These are phyloP conservation scores for Hymenochirus boettgeri DNA, from an alignment of 2,113 vertebrate species.

Conservation along the genomic window DNA sequence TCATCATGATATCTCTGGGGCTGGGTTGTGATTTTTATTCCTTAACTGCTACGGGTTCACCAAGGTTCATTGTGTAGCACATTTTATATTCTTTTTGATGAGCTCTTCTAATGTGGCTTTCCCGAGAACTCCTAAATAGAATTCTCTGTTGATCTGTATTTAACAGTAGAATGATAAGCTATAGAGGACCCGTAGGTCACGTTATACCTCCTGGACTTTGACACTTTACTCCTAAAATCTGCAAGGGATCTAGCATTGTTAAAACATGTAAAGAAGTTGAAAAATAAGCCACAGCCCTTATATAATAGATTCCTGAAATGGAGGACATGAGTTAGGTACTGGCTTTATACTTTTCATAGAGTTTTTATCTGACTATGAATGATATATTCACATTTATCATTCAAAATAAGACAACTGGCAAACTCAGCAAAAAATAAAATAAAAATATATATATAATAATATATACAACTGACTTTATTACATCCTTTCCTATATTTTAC, in stretches of 20 bases:
- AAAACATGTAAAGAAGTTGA: conserved; percentile 8
- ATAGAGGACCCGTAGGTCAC: conserved; percentile 1
- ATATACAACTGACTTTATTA: no score
- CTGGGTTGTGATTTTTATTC: conserved; percentile 4
- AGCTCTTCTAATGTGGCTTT: conserved; percentile 2
- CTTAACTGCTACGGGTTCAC: conserved; percentile 9
- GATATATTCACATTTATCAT: background rate
- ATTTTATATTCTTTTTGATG: conserved; percentile 16
- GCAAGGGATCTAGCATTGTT: no score
- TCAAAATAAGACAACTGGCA: no score
- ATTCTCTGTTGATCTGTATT: background rate
- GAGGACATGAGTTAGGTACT: conserved; percentile 13
- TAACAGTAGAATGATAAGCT: conserved; percentile 25
- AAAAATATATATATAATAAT: no score
- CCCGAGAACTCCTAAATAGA: conserved; percentile 8
- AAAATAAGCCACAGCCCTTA: conserved; percentile 1
- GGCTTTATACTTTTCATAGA: conserved; percentile 13
- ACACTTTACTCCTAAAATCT: conserved; percentile 20
- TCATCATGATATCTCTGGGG: background rate
- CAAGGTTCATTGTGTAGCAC: background rate
- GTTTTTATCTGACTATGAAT: conserved; percentile 8
- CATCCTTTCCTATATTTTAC: no score
- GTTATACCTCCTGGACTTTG: conserved; percentile 14
- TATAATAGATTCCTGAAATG: conserved; percentile 11
- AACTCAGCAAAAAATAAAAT: no score